Percentiles rank a stretch among this genome's conserved stretches.
phyloP scores from a whole-genome alignment of 2,797 vertebrate genomes.

The Craterocephalus amniculus region DNA sequence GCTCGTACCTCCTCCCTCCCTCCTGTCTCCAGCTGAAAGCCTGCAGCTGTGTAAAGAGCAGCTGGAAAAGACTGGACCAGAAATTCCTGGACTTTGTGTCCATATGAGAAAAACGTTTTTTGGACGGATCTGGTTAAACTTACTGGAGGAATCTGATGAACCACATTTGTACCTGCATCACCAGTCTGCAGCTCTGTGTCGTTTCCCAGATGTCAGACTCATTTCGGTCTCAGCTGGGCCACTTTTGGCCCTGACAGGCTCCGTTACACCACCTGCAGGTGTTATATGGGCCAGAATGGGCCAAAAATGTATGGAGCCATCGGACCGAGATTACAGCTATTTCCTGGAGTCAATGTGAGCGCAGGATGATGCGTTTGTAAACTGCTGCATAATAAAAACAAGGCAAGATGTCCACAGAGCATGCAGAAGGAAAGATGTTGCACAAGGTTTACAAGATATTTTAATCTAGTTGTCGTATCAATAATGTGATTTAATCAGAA shows the following conservation, averaged over 20 bases:
- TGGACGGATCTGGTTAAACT: no score
- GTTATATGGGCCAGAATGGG: not conserved
- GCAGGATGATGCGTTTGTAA: not conserved
- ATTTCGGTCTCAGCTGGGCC: not conserved
- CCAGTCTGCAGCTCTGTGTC: not conserved
- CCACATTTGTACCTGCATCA: no score
- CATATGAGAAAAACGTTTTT: not conserved
- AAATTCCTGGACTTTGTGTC: not conserved
- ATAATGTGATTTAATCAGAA: not conserved
- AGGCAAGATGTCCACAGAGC: no score
- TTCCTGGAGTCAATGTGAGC: not conserved
- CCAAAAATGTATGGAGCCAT: not conserved
- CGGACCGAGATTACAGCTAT: no score
- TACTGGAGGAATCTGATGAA: no score
- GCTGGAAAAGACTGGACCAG: not conserved
- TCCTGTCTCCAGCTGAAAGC: not conserved
- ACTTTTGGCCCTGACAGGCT: not conserved
- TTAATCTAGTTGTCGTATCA: not conserved
- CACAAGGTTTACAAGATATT: not conserved
- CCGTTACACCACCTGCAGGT: not conserved
- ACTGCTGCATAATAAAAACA: no score
- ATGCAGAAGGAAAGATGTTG: not conserved
- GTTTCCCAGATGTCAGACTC: not conserved
- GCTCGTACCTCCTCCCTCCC: no score
- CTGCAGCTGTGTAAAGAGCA: not conserved